A percentile compares a stretch with the other conserved stretches of the same genome.
Evolutionary conservation across 2,888 invertebrate species (phyloP).

Genomic region (Himalopsyche anomala): DNA sequence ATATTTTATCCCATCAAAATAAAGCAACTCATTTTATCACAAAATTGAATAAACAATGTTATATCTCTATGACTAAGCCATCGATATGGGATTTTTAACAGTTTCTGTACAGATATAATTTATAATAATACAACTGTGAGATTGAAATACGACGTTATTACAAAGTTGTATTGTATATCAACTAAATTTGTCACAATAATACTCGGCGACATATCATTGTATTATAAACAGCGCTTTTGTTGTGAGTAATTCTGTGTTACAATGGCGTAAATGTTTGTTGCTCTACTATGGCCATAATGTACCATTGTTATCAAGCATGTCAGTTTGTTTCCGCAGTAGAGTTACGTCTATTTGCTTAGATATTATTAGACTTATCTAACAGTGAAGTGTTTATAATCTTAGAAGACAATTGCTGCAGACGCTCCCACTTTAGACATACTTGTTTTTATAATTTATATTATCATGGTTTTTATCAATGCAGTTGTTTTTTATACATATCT

Average conservation of each 20-base stretch:
- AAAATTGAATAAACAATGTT: too few species aligned
- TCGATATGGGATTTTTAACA: too few species aligned
- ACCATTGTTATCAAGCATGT: constrained; percentile 31
- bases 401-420: not conserved
- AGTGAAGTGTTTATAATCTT: constrained; percentile 27
- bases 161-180: constrained; percentile 27
- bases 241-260: not conserved
- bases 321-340: constrained; percentile 27
- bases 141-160: not conserved
- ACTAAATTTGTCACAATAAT: constrained; percentile 17
- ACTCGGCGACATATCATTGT: not conserved
- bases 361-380: constrained; percentile 32
- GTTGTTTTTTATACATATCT: too few species aligned
- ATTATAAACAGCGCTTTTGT: not conserved
- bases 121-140: too few species aligned
- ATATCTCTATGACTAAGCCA: too few species aligned
- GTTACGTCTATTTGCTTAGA: constrained; percentile 2
- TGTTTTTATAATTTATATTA: too few species aligned
- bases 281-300: not conserved
- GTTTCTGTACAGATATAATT: too few species aligned
- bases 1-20: too few species aligned
- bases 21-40: too few species aligned
- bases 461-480: too few species aligned
- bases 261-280: constrained; percentile 7
- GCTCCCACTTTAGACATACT: too few species aligned